Conservation (phyloP, 2,888 invertebrate genomes). For the Catotricha subobsoleta region DNA sequence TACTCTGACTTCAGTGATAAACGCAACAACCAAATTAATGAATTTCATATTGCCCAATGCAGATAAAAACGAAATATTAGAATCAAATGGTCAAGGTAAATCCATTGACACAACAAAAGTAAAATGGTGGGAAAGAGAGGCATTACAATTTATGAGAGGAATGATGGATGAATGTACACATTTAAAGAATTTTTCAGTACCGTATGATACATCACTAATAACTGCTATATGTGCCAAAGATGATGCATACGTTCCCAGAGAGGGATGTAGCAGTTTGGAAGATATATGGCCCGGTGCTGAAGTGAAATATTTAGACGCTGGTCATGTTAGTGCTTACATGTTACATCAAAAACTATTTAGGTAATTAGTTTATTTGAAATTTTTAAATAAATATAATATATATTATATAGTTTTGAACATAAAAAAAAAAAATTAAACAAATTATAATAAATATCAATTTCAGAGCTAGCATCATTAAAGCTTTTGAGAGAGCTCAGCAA, state of each 20-base stretch:
- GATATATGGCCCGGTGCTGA: slow-evolving; percentile 89
- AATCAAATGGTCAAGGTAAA: slow-evolving; percentile 32
- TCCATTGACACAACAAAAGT: slow-evolving; percentile 38
- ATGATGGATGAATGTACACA: slow-evolving; percentile 99
- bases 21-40: too few relatives aligned
- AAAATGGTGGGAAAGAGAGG: slow-evolving; percentile 59
- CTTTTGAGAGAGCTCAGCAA: too few relatives aligned
- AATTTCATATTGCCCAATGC: too few relatives aligned
- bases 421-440: neutral
- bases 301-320: slow-evolving; percentile 70
- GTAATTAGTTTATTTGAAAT: slow-evolving; percentile 30
- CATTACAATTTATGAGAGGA: slow-evolving; percentile 85
- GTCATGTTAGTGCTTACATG: slow-evolving; percentile 79
- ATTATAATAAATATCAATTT: too few relatives aligned
- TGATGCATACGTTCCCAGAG: slow-evolving; percentile 81
- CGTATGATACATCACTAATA: slow-evolving; percentile 73
- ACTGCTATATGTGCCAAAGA: slow-evolving; percentile 80
- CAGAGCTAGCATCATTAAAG: too few relatives aligned
- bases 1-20: too few relatives aligned
- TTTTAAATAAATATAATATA: neutral
- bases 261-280: slow-evolving; percentile 60
- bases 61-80: slow-evolving; percentile 32
- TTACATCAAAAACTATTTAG: slow-evolving; percentile 75
- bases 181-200: slow-evolving; percentile 76
- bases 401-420: neutral